phyloP scores from a whole-genome alignment of 2,113 vertebrate species.

The Semnornis frantzii region DNA sequence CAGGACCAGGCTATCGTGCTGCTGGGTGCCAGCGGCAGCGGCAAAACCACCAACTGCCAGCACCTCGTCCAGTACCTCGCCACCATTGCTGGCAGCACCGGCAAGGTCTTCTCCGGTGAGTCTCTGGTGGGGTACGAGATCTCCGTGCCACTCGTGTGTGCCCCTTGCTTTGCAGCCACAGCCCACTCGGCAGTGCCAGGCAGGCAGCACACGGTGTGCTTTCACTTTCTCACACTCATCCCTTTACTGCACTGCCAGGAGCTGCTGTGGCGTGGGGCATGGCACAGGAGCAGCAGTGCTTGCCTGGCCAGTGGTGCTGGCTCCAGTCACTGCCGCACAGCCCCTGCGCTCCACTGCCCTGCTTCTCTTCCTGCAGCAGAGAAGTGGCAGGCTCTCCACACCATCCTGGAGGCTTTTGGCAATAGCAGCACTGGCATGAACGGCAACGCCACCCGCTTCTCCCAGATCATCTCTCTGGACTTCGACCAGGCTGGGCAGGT shows the following conservation, averaged over 20 bases:
- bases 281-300: not conserved
- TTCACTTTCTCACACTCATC: not conserved
- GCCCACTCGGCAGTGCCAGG: rapidly evolving
- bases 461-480: constrained; percentile 94
- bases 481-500: constrained; percentile 97
- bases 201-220: rapidly evolving
- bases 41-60: constrained; percentile 96
- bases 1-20: constrained; percentile 94
- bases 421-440: constrained; percentile 92
- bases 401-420: constrained; percentile 94
- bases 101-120: constrained; percentile 94
- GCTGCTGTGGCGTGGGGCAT: rapidly evolving
- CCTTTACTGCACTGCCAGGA: rapidly evolving
- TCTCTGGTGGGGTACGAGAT: rapidly evolving
- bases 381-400: constrained; percentile 97
- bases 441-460: constrained; percentile 91
- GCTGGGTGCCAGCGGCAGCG: constrained; percentile 90
- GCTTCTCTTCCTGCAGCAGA: constrained; percentile 80
- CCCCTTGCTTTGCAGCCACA: not conserved
- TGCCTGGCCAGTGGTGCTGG: not conserved
- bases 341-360: constrained; percentile 1
- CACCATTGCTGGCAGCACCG: constrained; percentile 88
- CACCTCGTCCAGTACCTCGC: constrained; percentile 94
- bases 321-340: not conserved
- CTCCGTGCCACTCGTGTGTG: rapidly evolving